phyloP scores from a whole-genome alignment of 2,888 invertebrate species.

The Scaptomyza caliginosa region DNA sequence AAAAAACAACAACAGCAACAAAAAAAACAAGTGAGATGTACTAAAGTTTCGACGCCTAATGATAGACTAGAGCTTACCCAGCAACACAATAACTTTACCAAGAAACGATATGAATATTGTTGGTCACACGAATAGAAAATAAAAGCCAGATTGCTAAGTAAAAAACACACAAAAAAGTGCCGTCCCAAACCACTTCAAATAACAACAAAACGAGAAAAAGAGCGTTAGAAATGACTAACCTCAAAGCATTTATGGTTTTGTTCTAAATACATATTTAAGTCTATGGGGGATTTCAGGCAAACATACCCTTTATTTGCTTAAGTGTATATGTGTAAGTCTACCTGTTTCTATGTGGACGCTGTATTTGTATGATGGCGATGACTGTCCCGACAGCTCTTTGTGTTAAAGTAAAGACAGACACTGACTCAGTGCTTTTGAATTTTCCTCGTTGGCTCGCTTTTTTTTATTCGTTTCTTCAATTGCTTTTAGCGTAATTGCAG shows the following conservation, averaged over 20 bases:
- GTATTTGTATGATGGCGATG: conserved; percentile 17
- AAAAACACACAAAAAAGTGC: background rate
- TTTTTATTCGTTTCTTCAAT: conserved; percentile 52
- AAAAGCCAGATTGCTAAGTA: too few species aligned
- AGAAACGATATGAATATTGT: too few species aligned
- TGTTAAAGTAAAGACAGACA: conserved; percentile 30
- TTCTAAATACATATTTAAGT: conserved; percentile 17
- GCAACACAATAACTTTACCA: background rate
- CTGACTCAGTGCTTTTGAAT: conserved; percentile 31
- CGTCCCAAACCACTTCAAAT: background rate
- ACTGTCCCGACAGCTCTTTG: conserved; percentile 47
- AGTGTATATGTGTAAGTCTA: conserved; percentile 10
- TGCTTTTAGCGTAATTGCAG: conserved; percentile 80
- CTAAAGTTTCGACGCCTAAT: background rate
- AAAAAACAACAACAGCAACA: background rate
- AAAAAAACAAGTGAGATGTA: background rate
- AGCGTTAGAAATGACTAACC: conserved; percentile 18
- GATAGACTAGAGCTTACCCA: conserved; percentile 23
- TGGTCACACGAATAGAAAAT: too few species aligned
- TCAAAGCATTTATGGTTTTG: conserved; percentile 12
- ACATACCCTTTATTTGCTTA: conserved; percentile 37
- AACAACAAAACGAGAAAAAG: background rate
- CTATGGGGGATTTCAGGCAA: conserved; percentile 19
- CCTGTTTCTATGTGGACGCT: conserved; percentile 7
- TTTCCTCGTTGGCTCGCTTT: conserved; percentile 13